Conservation (phyloP, 2,113 vertebrate genomes). For the Arenaria interpres region DNA sequence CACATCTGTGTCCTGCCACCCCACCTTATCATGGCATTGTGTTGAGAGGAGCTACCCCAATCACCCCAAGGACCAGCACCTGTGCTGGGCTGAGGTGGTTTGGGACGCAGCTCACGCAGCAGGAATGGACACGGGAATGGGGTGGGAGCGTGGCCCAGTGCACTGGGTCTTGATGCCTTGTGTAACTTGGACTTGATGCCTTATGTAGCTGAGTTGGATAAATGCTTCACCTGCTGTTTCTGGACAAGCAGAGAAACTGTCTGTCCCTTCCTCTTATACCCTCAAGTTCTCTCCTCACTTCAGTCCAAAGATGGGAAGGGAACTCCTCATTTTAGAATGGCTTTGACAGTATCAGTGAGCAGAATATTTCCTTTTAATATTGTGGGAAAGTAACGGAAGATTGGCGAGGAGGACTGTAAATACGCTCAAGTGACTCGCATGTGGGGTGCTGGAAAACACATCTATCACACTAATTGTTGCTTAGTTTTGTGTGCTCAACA, state of each 20-base stretch:
- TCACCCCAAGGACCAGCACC: neutral
- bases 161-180: too few relatives aligned
- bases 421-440: too few relatives aligned
- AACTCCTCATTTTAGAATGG: neutral
- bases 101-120: rapidly evolving
- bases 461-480: too few relatives aligned
- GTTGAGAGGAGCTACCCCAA: neutral
- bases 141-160: rapidly evolving
- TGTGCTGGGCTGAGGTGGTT: neutral
- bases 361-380: neutral
- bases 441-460: too few relatives aligned
- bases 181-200: neutral
- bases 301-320: neutral
- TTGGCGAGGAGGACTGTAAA: too few relatives aligned
- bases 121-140: neutral
- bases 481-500: too few relatives aligned
- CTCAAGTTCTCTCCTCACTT: neutral
- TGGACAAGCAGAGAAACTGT: neutral
- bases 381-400: too few relatives aligned
- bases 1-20: neutral
- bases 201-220: neutral
- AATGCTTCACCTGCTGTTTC: neutral
- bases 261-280: neutral
- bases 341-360: neutral
- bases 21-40: neutral